A percentile compares a stretch with the other conserved stretches of the same genome.
These are phyloP conservation scores for Nautilus pompilius DNA, from an alignment of 1,140 invertebrate species.

Conservation along the genomic window DNA sequence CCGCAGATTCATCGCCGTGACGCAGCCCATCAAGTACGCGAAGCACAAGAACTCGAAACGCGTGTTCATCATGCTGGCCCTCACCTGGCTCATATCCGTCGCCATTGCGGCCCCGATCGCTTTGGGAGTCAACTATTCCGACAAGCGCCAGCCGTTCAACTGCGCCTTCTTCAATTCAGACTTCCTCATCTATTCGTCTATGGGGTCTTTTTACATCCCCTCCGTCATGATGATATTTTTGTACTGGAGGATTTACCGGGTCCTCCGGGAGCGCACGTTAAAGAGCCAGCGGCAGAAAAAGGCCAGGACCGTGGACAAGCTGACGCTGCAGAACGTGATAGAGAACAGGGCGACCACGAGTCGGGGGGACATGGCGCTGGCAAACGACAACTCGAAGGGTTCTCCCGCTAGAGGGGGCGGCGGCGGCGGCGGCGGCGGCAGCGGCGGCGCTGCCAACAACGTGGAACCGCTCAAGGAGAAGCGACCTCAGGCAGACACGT, in stretches of 20 bases:
- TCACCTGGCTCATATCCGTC: constrained; percentile 94
- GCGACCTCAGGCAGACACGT: constrained; percentile 62
- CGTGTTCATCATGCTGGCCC: constrained; percentile 90
- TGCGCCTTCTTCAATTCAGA: constrained; percentile 97
- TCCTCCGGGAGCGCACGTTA: constrained; percentile 78
- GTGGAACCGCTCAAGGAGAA: constrained; percentile 20
- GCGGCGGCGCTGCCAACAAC: constrained; percentile 9
- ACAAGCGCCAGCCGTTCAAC: constrained; percentile 31
- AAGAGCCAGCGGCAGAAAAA: constrained; percentile 60
- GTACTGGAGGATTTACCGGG: constrained; percentile 96
- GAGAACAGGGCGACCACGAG: constrained; percentile 38
- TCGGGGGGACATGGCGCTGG: constrained; percentile 35
- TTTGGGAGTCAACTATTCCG: constrained; percentile 77
- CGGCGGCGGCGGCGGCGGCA: constrained; percentile 7
- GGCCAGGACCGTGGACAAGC: constrained; percentile 17
- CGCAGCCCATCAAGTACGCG: constrained; percentile 97
- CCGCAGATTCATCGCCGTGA: constrained; percentile 96
- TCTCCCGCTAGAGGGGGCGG: neutral
- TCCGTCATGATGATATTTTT: constrained; percentile 98
- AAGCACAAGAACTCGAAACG: constrained; percentile 96
- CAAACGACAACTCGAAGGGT: neutral
- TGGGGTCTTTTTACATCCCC: constrained; percentile 98
- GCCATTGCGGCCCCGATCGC: constrained; percentile 97
- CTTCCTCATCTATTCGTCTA: constrained; percentile 96
- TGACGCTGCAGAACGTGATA: constrained; percentile 37